Evolutionary conservation across 2,888 invertebrate species (phyloP).

Genomic region (Ernsta delagoae): DNA sequence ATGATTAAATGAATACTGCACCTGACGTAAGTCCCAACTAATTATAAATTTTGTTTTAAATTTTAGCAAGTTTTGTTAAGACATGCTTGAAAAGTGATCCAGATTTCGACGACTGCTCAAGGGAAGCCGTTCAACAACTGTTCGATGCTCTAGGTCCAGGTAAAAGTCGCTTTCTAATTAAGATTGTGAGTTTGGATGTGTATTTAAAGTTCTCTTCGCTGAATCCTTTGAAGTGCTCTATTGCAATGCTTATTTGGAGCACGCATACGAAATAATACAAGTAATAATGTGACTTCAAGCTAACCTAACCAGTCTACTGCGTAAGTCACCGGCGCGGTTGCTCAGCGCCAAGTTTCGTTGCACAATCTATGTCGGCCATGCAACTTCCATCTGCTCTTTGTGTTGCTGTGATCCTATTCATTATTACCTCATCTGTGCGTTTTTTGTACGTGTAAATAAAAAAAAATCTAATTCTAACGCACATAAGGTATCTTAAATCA

Average conservation of each 20-base stretch:
- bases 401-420: conserved; percentile 57
- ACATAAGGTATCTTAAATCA: too few relatives aligned
- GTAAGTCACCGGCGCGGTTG: conserved; percentile 56
- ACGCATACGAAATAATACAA: conserved; percentile 39
- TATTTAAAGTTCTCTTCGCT: neutral
- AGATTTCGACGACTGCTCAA: conserved; percentile 88
- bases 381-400: conserved; percentile 42
- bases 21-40: neutral
- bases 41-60: conserved; percentile 17
- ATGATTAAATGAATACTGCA: neutral
- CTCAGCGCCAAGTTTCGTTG: conserved; percentile 58
- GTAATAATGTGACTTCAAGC: conserved; percentile 38
- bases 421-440: conserved; percentile 52
- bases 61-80: conserved; percentile 88
- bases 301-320: conserved; percentile 50
- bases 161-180: conserved; percentile 42
- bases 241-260: conserved; percentile 35
- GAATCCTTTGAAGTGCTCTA: conserved; percentile 7
- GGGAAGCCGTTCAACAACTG: conserved; percentile 87
- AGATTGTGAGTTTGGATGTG: too few relatives aligned
- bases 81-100: conserved; percentile 87
- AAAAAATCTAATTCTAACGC: neutral
- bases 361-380: conserved; percentile 54
- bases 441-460: conserved; percentile 28
- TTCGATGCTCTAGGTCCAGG: conserved; percentile 86